phyloP scores from a whole-genome alignment of 2,113 vertebrate genomes.

The Pterocles burchelli region DNA sequence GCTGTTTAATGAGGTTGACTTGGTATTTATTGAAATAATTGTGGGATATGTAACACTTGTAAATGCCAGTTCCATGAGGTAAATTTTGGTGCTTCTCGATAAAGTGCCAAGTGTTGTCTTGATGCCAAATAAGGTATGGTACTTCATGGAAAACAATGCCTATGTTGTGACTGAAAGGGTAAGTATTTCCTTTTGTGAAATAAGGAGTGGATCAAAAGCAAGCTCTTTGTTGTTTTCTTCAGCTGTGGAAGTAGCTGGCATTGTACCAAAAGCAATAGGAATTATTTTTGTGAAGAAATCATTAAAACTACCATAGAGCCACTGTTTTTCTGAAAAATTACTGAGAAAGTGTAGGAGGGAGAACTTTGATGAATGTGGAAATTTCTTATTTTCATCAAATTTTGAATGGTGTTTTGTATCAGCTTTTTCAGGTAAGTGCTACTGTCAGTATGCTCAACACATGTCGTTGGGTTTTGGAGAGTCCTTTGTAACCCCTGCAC shows the following conservation, averaged over 20 bases:
- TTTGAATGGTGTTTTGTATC: background rate
- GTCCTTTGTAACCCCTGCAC: background rate
- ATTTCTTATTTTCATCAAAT: background rate
- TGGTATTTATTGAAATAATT: conserved; percentile 1
- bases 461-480: background rate
- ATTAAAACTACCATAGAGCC: background rate
- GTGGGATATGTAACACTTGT: background rate
- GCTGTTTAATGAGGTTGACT: background rate
- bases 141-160: background rate
- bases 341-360: background rate
- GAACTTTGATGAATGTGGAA: background rate
- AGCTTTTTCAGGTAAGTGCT: background rate
- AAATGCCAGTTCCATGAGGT: background rate
- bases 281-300: background rate
- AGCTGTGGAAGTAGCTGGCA: background rate
- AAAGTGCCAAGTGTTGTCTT: background rate
- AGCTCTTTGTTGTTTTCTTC: background rate
- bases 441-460: background rate
- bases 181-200: background rate
- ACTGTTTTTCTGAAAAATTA: background rate
- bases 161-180: background rate
- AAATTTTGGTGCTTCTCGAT: background rate
- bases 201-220: background rate
- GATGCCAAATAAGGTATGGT: background rate
- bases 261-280: background rate